Percentiles rank a stretch among this genome's conserved stretches.
Evolutionary conservation across 2,113 vertebrate species (phyloP).

Genomic region (Lontra canadensis): DNA sequence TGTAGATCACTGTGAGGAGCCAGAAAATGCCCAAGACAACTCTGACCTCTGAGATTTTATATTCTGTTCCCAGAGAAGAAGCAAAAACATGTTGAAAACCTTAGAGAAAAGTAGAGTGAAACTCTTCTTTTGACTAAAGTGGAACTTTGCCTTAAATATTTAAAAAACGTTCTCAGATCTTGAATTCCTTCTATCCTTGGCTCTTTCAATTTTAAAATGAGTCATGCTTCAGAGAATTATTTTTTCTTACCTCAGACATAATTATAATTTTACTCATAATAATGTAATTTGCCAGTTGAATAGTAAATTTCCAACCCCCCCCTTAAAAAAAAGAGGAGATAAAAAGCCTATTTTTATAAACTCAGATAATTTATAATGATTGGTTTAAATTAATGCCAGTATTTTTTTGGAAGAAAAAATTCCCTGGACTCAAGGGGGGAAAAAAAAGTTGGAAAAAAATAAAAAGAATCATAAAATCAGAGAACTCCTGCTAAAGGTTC

Average conservation of each 20-base stretch:
- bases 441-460: background rate
- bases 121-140: background rate
- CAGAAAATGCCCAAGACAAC: background rate
- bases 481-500: background rate
- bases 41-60: background rate
- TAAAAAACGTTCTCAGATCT: constrained; percentile 9
- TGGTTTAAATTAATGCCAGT: constrained; percentile 40
- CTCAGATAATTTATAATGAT: constrained; percentile 26
- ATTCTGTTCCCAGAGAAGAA: background rate
- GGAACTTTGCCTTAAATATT: constrained; percentile 22
- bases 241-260: constrained; percentile 67
- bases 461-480: constrained; percentile 8
- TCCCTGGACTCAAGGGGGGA: background rate
- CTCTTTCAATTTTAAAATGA: constrained; percentile 66
- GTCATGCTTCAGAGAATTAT: constrained; percentile 63
- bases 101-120: background rate
- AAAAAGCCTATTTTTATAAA: constrained; percentile 38
- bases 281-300: constrained; percentile 55
- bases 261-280: constrained; percentile 64
- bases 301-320: constrained; percentile 28
- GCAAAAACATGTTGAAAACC: background rate
- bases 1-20: background rate
- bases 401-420: background rate
- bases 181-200: constrained; percentile 49
- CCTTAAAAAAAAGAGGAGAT: background rate